A percentile compares a stretch with the other conserved stretches of the same genome.
Conservation (phyloP, 2,113 vertebrate species). For the Xenopus borealis region DNA sequence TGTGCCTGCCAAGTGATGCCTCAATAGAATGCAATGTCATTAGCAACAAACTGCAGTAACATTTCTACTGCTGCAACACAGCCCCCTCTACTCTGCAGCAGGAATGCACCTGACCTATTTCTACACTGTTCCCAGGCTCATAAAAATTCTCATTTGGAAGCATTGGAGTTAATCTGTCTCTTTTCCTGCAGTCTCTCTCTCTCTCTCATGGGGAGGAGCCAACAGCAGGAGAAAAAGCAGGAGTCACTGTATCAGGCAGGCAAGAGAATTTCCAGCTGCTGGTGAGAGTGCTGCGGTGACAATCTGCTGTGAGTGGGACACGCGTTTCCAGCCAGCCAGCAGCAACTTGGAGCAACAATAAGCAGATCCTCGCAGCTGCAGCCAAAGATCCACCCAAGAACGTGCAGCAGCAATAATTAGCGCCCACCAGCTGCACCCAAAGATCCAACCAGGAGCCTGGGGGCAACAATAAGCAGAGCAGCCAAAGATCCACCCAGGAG, state of each 20-base stretch:
- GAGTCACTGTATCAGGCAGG: constrained; percentile 26
- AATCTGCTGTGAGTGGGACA: too few species aligned
- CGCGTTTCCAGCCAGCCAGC: too few species aligned
- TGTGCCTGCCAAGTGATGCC: too few species aligned
- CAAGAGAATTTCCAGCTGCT: constrained; percentile 23
- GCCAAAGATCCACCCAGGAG: constrained; percentile 8
- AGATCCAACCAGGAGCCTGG: constrained; percentile 31
- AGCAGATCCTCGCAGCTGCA: too few species aligned
- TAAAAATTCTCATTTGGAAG: neutral
- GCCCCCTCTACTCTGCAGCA: too few species aligned
- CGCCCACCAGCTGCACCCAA: neutral
- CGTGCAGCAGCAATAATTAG: neutral
- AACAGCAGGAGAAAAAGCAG: constrained; percentile 14
- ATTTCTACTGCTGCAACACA: too few species aligned
- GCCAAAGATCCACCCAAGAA: too few species aligned
- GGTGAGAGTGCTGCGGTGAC: neutral
- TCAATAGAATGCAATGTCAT: too few species aligned
- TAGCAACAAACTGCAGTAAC: too few species aligned
- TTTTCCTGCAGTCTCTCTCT: constrained; percentile 27
- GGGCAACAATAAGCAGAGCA: constrained; percentile 25
- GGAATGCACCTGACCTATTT: neutral
- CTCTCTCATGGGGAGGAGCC: constrained; percentile 14
- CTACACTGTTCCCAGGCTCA: neutral
- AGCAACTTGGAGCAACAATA: too few species aligned
- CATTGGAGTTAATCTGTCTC: constrained; percentile 26